Conservation (phyloP, 1,140 invertebrate species). For the Daktulosphaira vitifoliae region DNA sequence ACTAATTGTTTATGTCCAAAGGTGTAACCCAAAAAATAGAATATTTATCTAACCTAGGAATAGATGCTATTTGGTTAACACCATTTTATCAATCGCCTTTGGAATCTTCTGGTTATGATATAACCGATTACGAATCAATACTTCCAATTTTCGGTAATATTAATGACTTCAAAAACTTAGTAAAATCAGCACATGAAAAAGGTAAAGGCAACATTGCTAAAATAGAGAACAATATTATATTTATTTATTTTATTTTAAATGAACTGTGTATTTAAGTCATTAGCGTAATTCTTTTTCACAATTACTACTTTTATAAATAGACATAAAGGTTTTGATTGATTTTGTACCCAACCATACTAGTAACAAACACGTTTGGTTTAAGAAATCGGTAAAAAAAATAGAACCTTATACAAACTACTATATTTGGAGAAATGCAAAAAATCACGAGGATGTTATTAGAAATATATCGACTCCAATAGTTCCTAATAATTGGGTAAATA, state of each 20-base stretch:
- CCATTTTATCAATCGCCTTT: slow-evolving; percentile 60
- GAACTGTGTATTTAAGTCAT: no score
- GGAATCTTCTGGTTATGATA: slow-evolving; percentile 64
- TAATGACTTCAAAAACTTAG: slow-evolving; percentile 48
- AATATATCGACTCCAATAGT: slow-evolving; percentile 43
- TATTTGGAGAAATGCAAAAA: slow-evolving; percentile 58
- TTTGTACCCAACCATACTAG: slow-evolving; percentile 80
- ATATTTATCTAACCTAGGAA: slow-evolving; percentile 56
- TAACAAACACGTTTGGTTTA: slow-evolving; percentile 68
- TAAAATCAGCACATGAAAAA: slow-evolving; percentile 33
- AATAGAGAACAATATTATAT: no score
- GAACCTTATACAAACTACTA: slow-evolving; percentile 63
- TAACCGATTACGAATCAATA: slow-evolving; percentile 52
- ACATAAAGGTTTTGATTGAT: slow-evolving; percentile 69
- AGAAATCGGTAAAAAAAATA: slow-evolving; percentile 51
- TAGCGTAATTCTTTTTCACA: no score
- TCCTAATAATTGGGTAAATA: slow-evolving; percentile 69
- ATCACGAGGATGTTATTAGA: slow-evolving; percentile 38
- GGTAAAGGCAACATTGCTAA: background rate
- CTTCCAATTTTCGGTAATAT: slow-evolving; percentile 47
- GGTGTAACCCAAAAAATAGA: slow-evolving; percentile 47
- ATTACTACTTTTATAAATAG: slow-evolving; percentile 44
- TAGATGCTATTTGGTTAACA: slow-evolving; percentile 57
- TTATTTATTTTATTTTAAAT: no score
- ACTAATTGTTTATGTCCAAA: slow-evolving; percentile 27